Evolutionary conservation across 2,797 vertebrate species (phyloP).

Genomic region (Mus caroli): DNA sequence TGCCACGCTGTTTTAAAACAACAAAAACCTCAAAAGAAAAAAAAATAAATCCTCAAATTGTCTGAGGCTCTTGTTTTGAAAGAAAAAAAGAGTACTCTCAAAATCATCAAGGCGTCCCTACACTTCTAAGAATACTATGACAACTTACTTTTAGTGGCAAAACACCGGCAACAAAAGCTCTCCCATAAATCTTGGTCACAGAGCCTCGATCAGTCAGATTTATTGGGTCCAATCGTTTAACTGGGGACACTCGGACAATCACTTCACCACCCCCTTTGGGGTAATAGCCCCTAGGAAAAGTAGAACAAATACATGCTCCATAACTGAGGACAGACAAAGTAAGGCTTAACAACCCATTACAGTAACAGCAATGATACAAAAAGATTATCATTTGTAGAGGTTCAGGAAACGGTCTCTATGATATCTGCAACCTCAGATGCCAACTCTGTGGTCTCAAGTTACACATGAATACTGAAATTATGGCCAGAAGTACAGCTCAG

Average conservation of each 20-base stretch:
- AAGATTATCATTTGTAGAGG: neutral
- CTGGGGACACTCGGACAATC: slow-evolving; percentile 92
- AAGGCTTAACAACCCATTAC: neutral
- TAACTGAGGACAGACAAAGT: neutral
- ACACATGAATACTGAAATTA: neutral
- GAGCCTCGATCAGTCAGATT: slow-evolving; percentile 94
- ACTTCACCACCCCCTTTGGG: slow-evolving; percentile 98
- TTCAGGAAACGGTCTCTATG: neutral
- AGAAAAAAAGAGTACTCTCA: neutral
- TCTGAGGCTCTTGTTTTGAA: neutral
- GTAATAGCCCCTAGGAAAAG: slow-evolving; percentile 94
- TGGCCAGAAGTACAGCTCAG: neutral
- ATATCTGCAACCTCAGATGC: neutral
- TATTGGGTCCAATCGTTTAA: slow-evolving; percentile 94
- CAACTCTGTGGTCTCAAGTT: neutral
- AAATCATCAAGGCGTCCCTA: neutral
- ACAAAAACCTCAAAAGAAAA: neutral
- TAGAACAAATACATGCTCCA: neutral
- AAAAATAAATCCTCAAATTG: neutral
- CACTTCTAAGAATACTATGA: slow-evolving; percentile 30
- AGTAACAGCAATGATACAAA: neutral
- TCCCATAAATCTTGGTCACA: slow-evolving; percentile 96
- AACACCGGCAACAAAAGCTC: slow-evolving; percentile 96
- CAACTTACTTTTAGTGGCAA: slow-evolving; percentile 95
- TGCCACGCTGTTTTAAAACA: neutral